Evolutionary conservation across 1,140 invertebrate species (phyloP).

Genomic region (Sminthurides bifidus): DNA sequence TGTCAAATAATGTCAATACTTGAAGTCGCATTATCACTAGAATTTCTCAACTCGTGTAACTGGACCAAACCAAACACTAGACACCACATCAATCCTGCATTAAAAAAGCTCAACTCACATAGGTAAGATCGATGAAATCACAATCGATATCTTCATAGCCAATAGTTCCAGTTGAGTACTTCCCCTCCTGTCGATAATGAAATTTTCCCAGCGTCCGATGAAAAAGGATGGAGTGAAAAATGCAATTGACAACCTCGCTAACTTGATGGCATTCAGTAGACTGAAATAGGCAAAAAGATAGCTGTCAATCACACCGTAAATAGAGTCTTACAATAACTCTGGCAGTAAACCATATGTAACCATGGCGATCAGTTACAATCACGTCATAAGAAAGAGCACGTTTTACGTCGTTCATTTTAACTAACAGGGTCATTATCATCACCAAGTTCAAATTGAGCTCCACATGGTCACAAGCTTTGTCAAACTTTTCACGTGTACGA

Average conservation of each 20-base stretch:
- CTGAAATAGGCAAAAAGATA: constrained; percentile 34
- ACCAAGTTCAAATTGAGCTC: no score
- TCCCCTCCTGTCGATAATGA: constrained; percentile 81
- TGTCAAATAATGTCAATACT: no score
- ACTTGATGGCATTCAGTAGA: constrained; percentile 84
- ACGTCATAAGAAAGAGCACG: neutral
- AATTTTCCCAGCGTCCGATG: constrained; percentile 91
- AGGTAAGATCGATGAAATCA: constrained; percentile 94
- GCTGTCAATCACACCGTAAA: no score
- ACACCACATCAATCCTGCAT: neutral
- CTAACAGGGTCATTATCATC: no score
- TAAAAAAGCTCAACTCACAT: no score
- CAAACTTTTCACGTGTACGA: constrained; percentile 5
- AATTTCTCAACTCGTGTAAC: no score
- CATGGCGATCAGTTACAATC: neutral
- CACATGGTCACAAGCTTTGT: no score
- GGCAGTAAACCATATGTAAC: neutral
- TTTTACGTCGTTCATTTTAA: no score
- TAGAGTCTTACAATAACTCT: no score
- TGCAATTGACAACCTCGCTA: constrained; percentile 82
- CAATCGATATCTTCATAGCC: constrained; percentile 92
- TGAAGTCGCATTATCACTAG: no score
- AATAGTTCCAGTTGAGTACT: constrained; percentile 86
- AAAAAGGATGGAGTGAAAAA: constrained; percentile 91
- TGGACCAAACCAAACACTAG: neutral